Conservation (phyloP, 2,113 vertebrate species). For the Thomomys bottae region DNA sequence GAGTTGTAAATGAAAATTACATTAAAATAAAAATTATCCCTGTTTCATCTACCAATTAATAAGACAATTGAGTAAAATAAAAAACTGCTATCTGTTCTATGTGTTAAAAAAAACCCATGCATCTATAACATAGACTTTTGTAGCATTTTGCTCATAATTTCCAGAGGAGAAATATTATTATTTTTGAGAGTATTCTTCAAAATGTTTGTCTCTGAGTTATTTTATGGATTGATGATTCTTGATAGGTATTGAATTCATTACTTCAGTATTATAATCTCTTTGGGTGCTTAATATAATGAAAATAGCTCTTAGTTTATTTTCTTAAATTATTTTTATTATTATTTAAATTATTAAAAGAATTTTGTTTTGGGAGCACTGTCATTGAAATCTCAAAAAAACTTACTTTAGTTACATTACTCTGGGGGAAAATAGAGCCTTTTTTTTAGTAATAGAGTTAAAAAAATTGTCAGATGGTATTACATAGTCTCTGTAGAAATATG, state of each 20-base stretch:
- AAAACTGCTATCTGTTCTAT: conserved; percentile 44
- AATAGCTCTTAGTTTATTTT: conserved; percentile 63
- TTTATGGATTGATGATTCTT: conserved; percentile 8
- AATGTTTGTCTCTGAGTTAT: background rate
- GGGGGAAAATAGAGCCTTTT: conserved; percentile 31
- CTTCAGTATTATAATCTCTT: conserved; percentile 44
- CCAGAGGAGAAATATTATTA: conserved; percentile 4
- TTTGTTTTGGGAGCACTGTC: conserved; percentile 31
- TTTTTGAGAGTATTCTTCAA: conserved; percentile 33
- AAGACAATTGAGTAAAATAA: conserved; percentile 50
- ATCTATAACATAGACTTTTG: conserved; percentile 14
- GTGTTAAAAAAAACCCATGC: conserved; percentile 39
- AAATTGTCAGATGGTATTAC: conserved; percentile 68
- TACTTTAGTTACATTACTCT: conserved; percentile 45
- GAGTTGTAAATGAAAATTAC: conserved; percentile 32
- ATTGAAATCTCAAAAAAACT: conserved; percentile 52
- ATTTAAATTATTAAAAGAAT: conserved; percentile 55
- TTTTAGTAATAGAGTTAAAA: conserved; percentile 57
- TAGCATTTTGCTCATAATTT: conserved; percentile 15
- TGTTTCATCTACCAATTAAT: conserved; percentile 47
- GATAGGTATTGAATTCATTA: conserved; percentile 18
- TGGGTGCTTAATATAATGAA: conserved; percentile 52
- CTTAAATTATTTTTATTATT: background rate
- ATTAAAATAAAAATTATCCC: conserved; percentile 62
- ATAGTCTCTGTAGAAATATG: conserved; percentile 9